A percentile compares a stretch with the other conserved stretches of the same genome.
phyloP scores from a whole-genome alignment of 2,888 invertebrate genomes.

The Drepanosiphum platanoidis region DNA sequence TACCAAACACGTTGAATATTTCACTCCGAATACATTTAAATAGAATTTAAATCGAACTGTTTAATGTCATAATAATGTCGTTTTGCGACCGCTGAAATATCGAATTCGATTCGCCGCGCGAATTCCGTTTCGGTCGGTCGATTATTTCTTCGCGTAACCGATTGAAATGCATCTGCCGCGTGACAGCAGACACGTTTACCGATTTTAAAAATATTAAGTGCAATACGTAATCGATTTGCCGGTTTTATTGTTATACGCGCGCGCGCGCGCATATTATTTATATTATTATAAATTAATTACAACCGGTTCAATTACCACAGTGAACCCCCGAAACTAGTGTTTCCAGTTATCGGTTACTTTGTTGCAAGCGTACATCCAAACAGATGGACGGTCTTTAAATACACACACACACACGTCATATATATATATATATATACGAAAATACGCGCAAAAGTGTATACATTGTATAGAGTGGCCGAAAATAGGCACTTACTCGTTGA shows the following conservation, averaged over 20 bases:
- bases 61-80: too few species aligned
- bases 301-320: constrained; percentile 47
- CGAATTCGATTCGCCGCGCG: too few species aligned
- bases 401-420: not conserved
- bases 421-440: not conserved
- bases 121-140: too few species aligned
- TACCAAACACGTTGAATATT: too few species aligned
- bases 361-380: constrained; percentile 26
- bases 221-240: not conserved
- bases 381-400: constrained; percentile 47
- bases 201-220: constrained; percentile 2
- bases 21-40: too few species aligned
- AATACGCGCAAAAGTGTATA: not conserved
- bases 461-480: constrained; percentile 37
- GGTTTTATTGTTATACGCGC: constrained; percentile 26
- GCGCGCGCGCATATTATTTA: not conserved
- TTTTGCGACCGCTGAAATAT: too few species aligned
- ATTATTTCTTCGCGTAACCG: too few species aligned
- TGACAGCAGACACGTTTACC: not conserved
- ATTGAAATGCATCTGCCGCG: not conserved
- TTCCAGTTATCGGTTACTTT: constrained; percentile 52
- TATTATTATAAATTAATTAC: constrained; percentile 34
- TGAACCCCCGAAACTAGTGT: constrained; percentile 45
- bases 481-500: constrained; percentile 13
- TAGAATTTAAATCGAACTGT: too few species aligned